Conservation (phyloP, 2,888 invertebrate species). For the Tetropium fuscum region DNA sequence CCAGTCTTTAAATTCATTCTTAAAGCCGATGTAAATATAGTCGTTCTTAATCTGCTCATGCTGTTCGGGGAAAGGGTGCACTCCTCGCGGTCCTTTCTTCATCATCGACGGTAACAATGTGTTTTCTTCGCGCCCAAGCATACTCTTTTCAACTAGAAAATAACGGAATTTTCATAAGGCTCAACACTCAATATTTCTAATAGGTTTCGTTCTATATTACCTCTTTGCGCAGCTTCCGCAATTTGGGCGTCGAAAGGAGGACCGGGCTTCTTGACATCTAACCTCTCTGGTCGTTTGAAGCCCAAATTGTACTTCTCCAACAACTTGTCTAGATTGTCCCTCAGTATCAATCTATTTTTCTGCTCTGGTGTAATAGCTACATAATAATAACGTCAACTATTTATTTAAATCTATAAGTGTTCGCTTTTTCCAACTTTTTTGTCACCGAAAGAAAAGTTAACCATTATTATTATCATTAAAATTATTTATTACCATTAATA, state of each 20-base stretch:
- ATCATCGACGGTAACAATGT: constrained; percentile 56
- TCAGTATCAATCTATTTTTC: constrained; percentile 49
- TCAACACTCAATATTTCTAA: neutral
- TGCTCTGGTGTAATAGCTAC: constrained; percentile 33
- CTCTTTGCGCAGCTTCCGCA: constrained; percentile 42
- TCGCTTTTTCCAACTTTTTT: too few species aligned
- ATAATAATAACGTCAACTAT: too few species aligned
- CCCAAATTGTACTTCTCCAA: constrained; percentile 77
- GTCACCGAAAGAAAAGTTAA: too few species aligned
- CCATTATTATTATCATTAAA: too few species aligned
- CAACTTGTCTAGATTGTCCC: constrained; percentile 69
- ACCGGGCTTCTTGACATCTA: constrained; percentile 96
- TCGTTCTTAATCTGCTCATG: constrained; percentile 71
- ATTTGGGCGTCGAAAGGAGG: constrained; percentile 81
- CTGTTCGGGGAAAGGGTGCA: constrained; percentile 58
- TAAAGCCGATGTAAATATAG: constrained; percentile 82
- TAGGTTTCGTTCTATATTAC: constrained; percentile 27
- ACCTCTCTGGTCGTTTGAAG: constrained; percentile 88
- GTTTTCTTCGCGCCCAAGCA: constrained; percentile 8
- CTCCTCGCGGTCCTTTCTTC: constrained; percentile 63
- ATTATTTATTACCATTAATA: too few species aligned
- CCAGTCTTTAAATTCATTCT: constrained; percentile 79
- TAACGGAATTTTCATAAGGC: neutral
- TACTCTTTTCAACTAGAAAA: neutral
- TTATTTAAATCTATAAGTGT: too few species aligned